Percentiles rank a stretch among this genome's conserved stretches.
Evolutionary conservation across 2,113 vertebrate genomes (phyloP).

Genomic region (Oncorhynchus nerka): DNA sequence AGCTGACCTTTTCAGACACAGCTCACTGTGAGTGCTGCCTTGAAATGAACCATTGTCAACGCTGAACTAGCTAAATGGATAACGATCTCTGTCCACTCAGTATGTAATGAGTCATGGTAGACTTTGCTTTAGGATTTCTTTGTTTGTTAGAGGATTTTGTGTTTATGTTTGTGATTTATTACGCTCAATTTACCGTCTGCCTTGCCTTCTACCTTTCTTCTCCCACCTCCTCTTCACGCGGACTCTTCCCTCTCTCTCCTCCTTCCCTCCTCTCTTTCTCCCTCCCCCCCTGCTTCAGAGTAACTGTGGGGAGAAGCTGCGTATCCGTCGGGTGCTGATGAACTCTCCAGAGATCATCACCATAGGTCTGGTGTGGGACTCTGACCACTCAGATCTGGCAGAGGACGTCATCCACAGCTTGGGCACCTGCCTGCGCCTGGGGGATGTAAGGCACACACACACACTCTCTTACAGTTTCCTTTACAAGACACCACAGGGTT

Average conservation of each 20-base stretch:
- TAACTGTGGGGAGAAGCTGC: conserved; percentile 95
- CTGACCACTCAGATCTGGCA: conserved; percentile 94
- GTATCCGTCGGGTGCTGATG: conserved; percentile 96
- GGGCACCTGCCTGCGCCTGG: conserved; percentile 95
- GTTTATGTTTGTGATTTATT: too few relatives aligned
- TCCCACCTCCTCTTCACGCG: too few relatives aligned
- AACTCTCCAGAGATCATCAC: conserved; percentile 97
- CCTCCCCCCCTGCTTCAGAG: conserved; percentile 73
- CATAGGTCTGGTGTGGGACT: conserved; percentile 97
- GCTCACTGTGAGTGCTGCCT: conserved; percentile 57
- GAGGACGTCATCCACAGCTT: conserved; percentile 98
- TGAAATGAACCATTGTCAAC: too few relatives aligned
- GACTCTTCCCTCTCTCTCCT: conserved; percentile 12
- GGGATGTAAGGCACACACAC: conserved; percentile 82
- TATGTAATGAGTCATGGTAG: conserved; percentile 67
- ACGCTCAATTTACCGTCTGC: conserved; percentile 35
- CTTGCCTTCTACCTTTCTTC: conserved; percentile 17
- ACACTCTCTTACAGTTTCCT: background rate
- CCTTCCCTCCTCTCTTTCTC: conserved; percentile 18
- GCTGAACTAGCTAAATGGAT: too few relatives aligned
- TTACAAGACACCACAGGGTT: too few relatives aligned
- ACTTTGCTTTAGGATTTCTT: too few relatives aligned
- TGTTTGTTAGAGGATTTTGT: too few relatives aligned
- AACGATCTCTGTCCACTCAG: background rate
- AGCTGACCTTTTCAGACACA: too few relatives aligned